Conservation (phyloP, 2,888 invertebrate species). For the Pheosia gnoma region DNA sequence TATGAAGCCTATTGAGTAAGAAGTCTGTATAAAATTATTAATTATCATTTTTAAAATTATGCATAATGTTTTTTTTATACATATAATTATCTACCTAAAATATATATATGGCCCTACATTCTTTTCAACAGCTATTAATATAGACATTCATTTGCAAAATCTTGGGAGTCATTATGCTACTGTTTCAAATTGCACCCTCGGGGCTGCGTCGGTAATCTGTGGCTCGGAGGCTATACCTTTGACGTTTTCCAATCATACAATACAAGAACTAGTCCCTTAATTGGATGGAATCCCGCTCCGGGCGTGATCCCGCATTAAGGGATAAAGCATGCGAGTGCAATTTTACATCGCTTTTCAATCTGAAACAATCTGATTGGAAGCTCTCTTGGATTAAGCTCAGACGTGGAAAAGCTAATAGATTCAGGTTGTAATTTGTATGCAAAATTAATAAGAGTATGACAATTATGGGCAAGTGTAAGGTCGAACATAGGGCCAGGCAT, state of each 20-base stretch:
- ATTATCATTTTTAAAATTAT: neutral
- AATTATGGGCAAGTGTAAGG: no score
- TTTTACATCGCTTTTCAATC: constrained; percentile 55
- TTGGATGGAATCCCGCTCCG: constrained; percentile 68
- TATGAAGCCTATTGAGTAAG: no score
- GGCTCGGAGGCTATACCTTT: constrained; percentile 54
- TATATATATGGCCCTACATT: neutral
- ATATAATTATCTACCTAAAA: neutral
- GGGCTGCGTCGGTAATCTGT: constrained; percentile 51
- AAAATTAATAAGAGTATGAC: constrained; percentile 9
- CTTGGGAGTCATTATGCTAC: constrained; percentile 57
- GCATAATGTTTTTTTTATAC: neutral
- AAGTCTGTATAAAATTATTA: no score
- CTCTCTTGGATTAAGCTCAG: constrained; percentile 30
- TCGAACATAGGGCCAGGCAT: no score
- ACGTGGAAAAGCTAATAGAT: constrained; percentile 31
- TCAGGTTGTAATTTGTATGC: constrained; percentile 18
- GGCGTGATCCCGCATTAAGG: constrained; percentile 52
- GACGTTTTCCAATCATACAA: constrained; percentile 71
- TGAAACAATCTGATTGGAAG: constrained; percentile 38
- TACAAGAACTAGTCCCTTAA: constrained; percentile 72
- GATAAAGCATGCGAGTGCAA: constrained; percentile 46
- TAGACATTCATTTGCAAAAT: constrained; percentile 34
- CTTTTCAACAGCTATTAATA: neutral
- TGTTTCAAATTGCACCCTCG: constrained; percentile 59